phyloP scores from a whole-genome alignment of 2,797 vertebrate species.

The Acropternis orthonyx region DNA sequence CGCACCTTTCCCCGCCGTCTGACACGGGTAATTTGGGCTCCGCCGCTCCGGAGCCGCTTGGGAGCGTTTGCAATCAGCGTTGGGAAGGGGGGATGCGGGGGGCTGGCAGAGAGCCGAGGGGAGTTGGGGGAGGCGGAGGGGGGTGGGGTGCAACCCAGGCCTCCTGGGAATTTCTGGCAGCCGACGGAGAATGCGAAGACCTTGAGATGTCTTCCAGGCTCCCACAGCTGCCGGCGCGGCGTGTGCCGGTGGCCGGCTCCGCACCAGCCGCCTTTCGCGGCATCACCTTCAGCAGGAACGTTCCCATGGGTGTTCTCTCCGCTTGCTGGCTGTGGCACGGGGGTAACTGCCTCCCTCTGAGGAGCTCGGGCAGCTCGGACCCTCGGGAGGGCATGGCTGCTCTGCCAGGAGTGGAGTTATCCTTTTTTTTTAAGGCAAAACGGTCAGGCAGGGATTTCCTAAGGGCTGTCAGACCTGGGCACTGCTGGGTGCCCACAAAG shows the following conservation, averaged over 20 bases:
- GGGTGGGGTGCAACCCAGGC: not conserved
- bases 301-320: not conserved
- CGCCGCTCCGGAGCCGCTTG: not conserved
- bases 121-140: not conserved
- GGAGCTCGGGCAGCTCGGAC: rapidly evolving
- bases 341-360: rapidly evolving
- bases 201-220: slow-evolving; percentile 45
- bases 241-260: not conserved
- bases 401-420: not conserved
- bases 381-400: rapidly evolving
- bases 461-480: rapidly evolving
- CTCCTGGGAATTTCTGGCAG: slow-evolving; percentile 11
- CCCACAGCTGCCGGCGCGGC: not conserved
- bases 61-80: slow-evolving; percentile 17
- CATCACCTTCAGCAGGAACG: not conserved
- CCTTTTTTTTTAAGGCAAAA: not conserved
- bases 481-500: not conserved
- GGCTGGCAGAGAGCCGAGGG: not conserved
- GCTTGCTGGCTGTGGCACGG: rapidly evolving
- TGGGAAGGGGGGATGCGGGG: not conserved
- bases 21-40: not conserved
- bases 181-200: not conserved
- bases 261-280: rapidly evolving
- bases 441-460: not conserved
- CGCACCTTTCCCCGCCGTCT: not conserved